Percentiles rank a stretch among this genome's conserved stretches.
Conservation (phyloP, 2,797 vertebrate genomes). For the Clarias laeviceps region DNA sequence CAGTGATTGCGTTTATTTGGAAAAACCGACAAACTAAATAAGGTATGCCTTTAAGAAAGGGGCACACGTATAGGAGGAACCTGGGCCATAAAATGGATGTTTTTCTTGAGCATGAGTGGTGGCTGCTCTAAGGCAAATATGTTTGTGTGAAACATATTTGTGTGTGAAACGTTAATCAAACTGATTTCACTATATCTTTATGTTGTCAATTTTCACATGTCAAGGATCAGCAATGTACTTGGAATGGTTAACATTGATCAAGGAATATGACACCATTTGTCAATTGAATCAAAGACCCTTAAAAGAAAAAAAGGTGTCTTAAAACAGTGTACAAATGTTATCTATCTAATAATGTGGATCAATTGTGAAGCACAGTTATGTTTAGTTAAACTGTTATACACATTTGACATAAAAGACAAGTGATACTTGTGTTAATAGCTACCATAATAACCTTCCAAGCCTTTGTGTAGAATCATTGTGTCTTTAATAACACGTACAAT, state of each 20-base stretch:
- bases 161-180: conserved; percentile 46
- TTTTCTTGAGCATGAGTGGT: conserved; percentile 69
- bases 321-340: not conserved
- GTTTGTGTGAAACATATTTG: conserved; percentile 60
- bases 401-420: not conserved
- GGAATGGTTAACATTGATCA: conserved; percentile 49
- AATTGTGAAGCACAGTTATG: not conserved
- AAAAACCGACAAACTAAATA: conserved; percentile 98
- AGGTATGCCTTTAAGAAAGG: conserved; percentile 77
- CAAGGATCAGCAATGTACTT: conserved; percentile 49
- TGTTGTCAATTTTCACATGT: conserved; percentile 46
- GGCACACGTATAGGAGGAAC: conserved; percentile 72
- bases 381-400: not conserved
- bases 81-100: conserved; percentile 78
- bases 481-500: not conserved
- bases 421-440: not conserved
- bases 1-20: conserved; percentile 98
- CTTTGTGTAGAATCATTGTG: not conserved
- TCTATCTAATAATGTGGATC: conserved; percentile 15
- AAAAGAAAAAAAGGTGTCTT: conserved; percentile 20
- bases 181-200: conserved; percentile 57
- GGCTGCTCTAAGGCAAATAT: conserved; percentile 52
- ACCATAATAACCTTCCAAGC: not conserved
- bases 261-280: conserved; percentile 38
- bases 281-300: conserved; percentile 52